phyloP scores from a whole-genome alignment of 2,113 vertebrate species.

The Poecile atricapillus region DNA sequence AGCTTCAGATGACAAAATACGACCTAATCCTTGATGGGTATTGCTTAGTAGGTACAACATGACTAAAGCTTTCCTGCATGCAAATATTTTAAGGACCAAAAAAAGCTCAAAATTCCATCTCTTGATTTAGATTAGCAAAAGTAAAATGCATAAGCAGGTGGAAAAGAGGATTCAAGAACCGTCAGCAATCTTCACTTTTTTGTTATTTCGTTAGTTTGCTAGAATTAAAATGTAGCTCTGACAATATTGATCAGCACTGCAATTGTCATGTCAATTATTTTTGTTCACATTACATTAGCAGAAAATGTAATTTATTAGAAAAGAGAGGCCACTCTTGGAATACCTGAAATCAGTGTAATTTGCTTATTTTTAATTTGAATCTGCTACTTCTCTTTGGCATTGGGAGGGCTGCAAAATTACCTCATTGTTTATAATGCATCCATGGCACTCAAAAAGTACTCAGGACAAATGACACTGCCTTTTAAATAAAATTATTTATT shows the following conservation, averaged over 20 bases:
- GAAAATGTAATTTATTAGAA: neutral
- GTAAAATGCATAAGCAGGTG: neutral
- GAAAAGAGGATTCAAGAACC: no score
- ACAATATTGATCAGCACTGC: neutral
- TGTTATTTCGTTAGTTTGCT: neutral
- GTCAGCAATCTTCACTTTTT: no score
- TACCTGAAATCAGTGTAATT: neutral
- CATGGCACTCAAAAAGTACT: neutral
- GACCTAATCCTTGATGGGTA: neutral
- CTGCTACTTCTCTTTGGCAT: neutral
- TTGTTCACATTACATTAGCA: neutral
- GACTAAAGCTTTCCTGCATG: neutral
- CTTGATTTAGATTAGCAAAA: neutral
- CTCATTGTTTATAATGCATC: neutral
- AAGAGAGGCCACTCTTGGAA: neutral
- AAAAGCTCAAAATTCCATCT: neutral
- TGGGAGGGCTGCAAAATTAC: neutral
- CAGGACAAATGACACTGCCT: neutral
- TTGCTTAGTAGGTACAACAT: neutral
- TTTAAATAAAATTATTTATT: neutral
- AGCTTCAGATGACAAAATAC: neutral
- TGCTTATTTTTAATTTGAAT: neutral
- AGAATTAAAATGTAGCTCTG: neutral
- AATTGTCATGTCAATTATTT: neutral
- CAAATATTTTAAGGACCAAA: neutral